Percentiles rank a stretch among this genome's conserved stretches.
These are phyloP conservation scores for Hemicentrotus pulcherrimus DNA, from an alignment of 35 echinoderm and acorn worm species.

Conservation along the genomic window DNA sequence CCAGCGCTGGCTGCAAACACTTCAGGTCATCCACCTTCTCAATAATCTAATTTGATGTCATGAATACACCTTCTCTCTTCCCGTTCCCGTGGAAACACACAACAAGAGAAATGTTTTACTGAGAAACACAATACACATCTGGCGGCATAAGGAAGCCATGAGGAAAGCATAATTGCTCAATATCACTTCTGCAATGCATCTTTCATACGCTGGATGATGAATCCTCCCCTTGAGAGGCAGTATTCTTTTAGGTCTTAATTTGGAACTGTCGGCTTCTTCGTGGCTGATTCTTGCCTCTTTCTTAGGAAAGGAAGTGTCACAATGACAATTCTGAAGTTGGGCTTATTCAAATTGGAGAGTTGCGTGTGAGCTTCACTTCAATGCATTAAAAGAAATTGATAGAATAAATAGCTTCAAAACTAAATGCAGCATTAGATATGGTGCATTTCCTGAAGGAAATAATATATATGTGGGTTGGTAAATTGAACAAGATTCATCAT, in stretches of 20 bases:
- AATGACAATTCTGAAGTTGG: background rate
- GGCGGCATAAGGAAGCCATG: background rate
- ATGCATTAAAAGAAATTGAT: background rate
- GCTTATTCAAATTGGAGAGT: background rate
- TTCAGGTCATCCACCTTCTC: conserved; percentile 8
- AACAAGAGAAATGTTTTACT: conserved; percentile 13
- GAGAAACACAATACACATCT: conserved; percentile 1
- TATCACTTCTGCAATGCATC: background rate
- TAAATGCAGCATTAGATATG: too few species aligned
- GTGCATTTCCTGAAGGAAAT: too few species aligned
- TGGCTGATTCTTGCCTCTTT: background rate
- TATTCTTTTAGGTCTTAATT: background rate
- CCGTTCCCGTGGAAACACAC: conserved; percentile 7
- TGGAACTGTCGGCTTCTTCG: background rate
- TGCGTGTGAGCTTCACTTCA: background rate
- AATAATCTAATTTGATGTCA: conserved; percentile 6
- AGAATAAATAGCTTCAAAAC: too few species aligned
- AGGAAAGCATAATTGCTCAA: background rate
- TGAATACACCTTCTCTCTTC: conserved; percentile 6
- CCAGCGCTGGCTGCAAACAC: background rate
- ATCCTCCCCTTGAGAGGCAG: background rate
- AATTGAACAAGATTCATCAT: background rate
- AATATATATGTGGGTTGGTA: background rate
- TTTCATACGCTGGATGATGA: background rate
- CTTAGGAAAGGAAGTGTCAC: background rate